Conservation (phyloP, 2,797 vertebrate species). For the Tympanoctomys barrerae region DNA sequence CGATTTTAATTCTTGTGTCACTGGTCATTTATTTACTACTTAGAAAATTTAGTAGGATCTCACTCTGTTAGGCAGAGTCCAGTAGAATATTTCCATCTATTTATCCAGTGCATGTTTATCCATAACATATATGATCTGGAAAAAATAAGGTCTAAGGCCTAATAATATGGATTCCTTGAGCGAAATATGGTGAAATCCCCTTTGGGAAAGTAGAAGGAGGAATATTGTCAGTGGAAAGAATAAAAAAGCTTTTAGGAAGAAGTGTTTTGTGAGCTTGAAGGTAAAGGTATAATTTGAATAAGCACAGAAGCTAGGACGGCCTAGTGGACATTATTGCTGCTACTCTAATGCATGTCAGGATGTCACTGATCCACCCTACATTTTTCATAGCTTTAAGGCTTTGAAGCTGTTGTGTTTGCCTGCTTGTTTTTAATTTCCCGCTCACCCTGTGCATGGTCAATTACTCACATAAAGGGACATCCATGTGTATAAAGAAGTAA, state of each 20-base stretch:
- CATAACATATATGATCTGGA: not conserved
- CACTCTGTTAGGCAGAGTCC: not conserved
- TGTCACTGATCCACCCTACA: not conserved
- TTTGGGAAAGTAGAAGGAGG: slow-evolving; percentile 35
- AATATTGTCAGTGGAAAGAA: slow-evolving; percentile 54
- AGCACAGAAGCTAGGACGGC: not conserved
- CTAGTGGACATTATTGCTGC: not conserved
- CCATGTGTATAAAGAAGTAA: slow-evolving; percentile 5
- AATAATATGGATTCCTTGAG: not conserved
- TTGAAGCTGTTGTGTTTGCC: not conserved
- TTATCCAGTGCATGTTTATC: not conserved
- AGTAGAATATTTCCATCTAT: slow-evolving; percentile 26
- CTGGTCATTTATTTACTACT: slow-evolving; percentile 44
- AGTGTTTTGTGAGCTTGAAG: slow-evolving; percentile 61
- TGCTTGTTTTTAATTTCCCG: slow-evolving; percentile 19
- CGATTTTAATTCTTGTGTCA: slow-evolving; percentile 11
- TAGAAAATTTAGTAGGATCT: not conserved
- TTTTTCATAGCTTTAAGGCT: slow-evolving; percentile 32
- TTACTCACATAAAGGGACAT: slow-evolving; percentile 1
- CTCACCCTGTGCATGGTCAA: not conserved
- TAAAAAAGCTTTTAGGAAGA: slow-evolving; percentile 43
- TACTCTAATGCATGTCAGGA: not conserved
- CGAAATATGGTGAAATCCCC: not conserved
- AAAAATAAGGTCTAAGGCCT: slow-evolving; percentile 1
- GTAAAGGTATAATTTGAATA: slow-evolving; percentile 23